Evolutionary conservation across 2,797 vertebrate species (phyloP), one percentile per base, ranked within the genome.

Genomic region (Takifugu rubripes): DNA sequence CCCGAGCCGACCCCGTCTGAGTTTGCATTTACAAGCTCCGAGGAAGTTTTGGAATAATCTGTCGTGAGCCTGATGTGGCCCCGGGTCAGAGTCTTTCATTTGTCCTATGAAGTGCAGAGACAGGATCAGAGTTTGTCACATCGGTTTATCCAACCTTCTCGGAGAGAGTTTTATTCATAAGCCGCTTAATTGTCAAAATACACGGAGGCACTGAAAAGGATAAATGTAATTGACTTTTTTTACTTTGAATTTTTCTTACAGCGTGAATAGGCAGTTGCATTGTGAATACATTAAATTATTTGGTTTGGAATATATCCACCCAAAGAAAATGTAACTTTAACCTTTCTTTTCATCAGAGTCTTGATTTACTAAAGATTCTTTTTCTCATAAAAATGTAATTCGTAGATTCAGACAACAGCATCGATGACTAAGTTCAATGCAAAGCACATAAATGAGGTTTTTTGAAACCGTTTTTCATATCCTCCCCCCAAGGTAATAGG

Each of bases 111-210:
- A 83, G 66, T 52, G 73, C 70, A 65, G 57, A 1, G 50, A 85
- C 60, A 77, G 62, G 72, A 78, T 83, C 80, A 55, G 68, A 73
- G 66, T 49, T 68, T 68, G 70, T 74, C 71, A 74, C 76, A 77
- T 85, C 77, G 72, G 45, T 80, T 83, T 78, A 74, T 77, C 73
- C 63, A 64, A 68, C 68, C 73, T 66, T 68, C 74, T 60, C 66
- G 77, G 70, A 58, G 68, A 55, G 53, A 76, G 50, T 70, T 87
- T 84, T 84, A 86, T 85, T 86, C 80, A 83, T 78, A 79, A 82
- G 72, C 79, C 71, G 51, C 42, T 83, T 79, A 77, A 86, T 85
- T 78, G 85, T 79, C 84, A 78, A 70, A 74, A 83, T 70, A 66
- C 74, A 79, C 81, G 54, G 62, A 82, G 74, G 78, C 73, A 25